A percentile compares a stretch with the other conserved stretches of the same genome.
phyloP scores from a whole-genome alignment of 2,113 vertebrate genomes.

The Columbina picui region DNA sequence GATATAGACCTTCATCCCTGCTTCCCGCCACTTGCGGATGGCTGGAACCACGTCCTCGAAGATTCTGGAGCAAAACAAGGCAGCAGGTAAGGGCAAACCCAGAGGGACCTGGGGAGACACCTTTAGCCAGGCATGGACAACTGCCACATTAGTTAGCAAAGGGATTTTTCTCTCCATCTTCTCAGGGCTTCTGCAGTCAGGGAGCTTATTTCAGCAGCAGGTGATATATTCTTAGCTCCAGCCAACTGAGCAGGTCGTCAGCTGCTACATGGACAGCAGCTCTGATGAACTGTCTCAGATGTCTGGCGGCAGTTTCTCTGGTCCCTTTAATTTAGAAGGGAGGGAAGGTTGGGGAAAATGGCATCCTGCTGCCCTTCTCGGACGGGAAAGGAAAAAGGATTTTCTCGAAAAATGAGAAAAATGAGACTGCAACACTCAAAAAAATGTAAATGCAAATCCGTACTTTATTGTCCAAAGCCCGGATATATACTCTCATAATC shows the following conservation, averaged over 20 bases:
- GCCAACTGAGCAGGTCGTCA: background rate
- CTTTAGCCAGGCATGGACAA: background rate
- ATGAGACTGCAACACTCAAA: too few relatives aligned
- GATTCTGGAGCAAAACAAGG: constrained; percentile 76
- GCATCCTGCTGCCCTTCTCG: background rate
- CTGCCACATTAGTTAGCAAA: background rate
- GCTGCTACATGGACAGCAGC: background rate
- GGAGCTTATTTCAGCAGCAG: background rate
- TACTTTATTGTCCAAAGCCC: too few relatives aligned
- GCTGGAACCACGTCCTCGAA: constrained; percentile 92
- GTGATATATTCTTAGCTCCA: background rate
- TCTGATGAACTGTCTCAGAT: background rate
- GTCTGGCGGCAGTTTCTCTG: background rate
- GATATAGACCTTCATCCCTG: constrained; percentile 89
- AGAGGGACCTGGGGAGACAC: background rate
- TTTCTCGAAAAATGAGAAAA: too few relatives aligned
- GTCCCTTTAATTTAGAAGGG: background rate
- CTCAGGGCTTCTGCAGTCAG: background rate
- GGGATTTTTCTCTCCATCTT: background rate
- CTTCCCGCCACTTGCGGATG: constrained; percentile 86
- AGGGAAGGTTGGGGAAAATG: background rate
- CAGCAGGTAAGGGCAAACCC: background rate
- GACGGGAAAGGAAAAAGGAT: too few relatives aligned
- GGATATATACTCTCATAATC: too few relatives aligned
- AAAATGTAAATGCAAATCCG: too few relatives aligned